Evolutionary conservation across 2,888 invertebrate species (phyloP), one percentile per base, ranked within the genome.

Genomic region (Tolmerus cingulatus): DNA sequence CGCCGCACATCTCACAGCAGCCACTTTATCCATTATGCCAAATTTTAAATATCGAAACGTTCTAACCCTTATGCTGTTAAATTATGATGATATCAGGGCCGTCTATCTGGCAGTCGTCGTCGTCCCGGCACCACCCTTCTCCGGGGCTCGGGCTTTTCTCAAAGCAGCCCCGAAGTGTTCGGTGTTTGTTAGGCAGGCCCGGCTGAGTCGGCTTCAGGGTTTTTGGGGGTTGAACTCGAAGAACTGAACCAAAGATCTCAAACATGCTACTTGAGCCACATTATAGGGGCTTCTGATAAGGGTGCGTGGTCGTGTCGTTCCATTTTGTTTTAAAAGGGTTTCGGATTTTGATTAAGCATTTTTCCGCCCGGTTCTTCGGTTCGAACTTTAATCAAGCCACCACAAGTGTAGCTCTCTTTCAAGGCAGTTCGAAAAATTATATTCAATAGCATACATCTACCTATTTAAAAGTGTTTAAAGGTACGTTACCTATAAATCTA

Each of bases 41-140:
- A 87, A 87, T 84, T 88, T 88, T 87, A 86, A 87, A 88, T 81
- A 88, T 88, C 82, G 87, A 86, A 87, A 86, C 86, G 82, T 87
- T 88, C 86, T 86, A 86, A 87, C 88, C 88, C 87, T 88, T 86
- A 87, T 87, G 74, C 88, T 81, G 76, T 86, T 81, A 86, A 87
- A 88, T 87, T 81, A 85, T 74, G 79, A 88, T 87, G 87, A 81
- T 81, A 88, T 88, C 85, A 74, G 51, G 51, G 43, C 43, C 85
- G 85, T 86, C 74, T 86, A 86, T 86, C 85, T 74, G 46, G 8
- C 85, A 43, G 74, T 74, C 43, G 43, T 43, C 12, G 43, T 46
- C 40, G 40, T 57, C 57, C 57, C 57, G 23, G 57, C 23, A 23
- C 16, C 74, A 85, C 74, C 74, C 74, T 74, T 30, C 43, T 30